Percentiles rank a stretch among this genome's conserved stretches.
phyloP scores from a whole-genome alignment of 1,140 invertebrate species.

The Nilaparvata lugens region DNA sequence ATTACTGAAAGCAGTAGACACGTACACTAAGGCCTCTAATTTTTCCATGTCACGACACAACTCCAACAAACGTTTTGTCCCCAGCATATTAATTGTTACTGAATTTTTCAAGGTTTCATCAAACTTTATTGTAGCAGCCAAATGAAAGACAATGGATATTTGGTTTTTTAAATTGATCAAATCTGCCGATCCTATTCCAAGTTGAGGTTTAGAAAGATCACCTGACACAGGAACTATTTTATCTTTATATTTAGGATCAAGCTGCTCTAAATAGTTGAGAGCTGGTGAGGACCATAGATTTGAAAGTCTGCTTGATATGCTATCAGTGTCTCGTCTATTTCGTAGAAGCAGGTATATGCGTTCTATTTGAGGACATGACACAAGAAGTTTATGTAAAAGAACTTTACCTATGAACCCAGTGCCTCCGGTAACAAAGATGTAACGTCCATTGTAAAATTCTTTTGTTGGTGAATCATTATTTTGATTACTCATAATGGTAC shows the following conservation, averaged over 20 bases:
- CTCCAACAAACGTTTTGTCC: constrained; percentile 30
- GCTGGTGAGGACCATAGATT: background rate
- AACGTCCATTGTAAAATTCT: background rate
- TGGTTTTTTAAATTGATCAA: constrained; percentile 41
- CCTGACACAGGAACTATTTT: constrained; percentile 46
- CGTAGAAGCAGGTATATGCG: background rate
- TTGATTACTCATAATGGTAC: no score
- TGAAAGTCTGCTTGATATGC: background rate
- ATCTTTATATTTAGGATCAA: constrained; percentile 30
- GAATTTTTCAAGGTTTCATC: constrained; percentile 31
- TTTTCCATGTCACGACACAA: constrained; percentile 36
- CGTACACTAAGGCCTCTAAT: constrained; percentile 64
- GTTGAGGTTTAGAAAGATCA: constrained; percentile 46
- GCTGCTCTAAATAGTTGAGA: background rate
- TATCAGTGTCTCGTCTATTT: background rate
- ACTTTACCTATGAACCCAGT: constrained; percentile 2
- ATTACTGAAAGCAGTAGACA: constrained; percentile 85
- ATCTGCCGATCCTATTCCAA: constrained; percentile 38
- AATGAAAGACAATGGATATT: constrained; percentile 62
- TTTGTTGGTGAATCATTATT: background rate
- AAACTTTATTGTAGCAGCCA: constrained; percentile 51
- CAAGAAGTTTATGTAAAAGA: background rate
- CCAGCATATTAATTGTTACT: constrained; percentile 32
- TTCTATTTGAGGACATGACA: background rate
- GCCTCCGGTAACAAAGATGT: background rate